Percentiles rank a stretch among this genome's conserved stretches.
Conservation (phyloP, 2,797 vertebrate genomes). For the Basileuterus tristriatus region DNA sequence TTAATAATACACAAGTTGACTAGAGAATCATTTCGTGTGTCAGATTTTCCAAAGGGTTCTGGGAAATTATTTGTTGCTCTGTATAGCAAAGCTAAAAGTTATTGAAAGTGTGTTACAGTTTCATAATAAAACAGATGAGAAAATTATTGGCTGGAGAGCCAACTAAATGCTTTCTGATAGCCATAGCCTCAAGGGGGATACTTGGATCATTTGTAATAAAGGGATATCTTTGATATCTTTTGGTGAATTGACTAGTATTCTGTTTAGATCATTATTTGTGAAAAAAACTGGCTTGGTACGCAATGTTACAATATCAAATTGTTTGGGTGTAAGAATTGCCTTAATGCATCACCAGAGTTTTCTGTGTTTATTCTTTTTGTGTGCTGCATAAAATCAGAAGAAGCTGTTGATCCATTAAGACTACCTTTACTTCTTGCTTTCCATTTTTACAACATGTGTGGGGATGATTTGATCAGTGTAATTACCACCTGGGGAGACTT, state of each 20-base stretch:
- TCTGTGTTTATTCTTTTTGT: neutral
- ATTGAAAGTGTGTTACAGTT: conserved; percentile 73
- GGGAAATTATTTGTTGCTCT: conserved; percentile 68
- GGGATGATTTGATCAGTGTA: neutral
- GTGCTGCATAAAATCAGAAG: neutral
- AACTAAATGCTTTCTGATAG: conserved; percentile 74
- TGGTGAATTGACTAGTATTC: conserved; percentile 72
- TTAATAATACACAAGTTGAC: conserved; percentile 68
- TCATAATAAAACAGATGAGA: conserved; percentile 65
- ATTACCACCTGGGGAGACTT: neutral
- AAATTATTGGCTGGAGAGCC: conserved; percentile 68
- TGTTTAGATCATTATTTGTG: conserved; percentile 70
- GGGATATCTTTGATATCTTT: conserved; percentile 68
- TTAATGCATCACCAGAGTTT: conserved; percentile 16
- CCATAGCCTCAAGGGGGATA: conserved; percentile 57
- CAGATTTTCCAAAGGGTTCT: conserved; percentile 68
- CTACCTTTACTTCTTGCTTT: neutral
- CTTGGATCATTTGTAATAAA: conserved; percentile 74
- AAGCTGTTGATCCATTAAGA: neutral
- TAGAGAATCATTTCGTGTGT: conserved; percentile 67
- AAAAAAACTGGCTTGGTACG: conserved; percentile 56
- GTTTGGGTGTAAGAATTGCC: conserved; percentile 52
- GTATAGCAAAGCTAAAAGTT: conserved; percentile 71
- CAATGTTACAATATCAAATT: conserved; percentile 47
- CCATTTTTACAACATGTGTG: neutral